Evolutionary conservation across 2,888 invertebrate species (phyloP).

Genomic region (Caenorhabditis macrosperma): DNA sequence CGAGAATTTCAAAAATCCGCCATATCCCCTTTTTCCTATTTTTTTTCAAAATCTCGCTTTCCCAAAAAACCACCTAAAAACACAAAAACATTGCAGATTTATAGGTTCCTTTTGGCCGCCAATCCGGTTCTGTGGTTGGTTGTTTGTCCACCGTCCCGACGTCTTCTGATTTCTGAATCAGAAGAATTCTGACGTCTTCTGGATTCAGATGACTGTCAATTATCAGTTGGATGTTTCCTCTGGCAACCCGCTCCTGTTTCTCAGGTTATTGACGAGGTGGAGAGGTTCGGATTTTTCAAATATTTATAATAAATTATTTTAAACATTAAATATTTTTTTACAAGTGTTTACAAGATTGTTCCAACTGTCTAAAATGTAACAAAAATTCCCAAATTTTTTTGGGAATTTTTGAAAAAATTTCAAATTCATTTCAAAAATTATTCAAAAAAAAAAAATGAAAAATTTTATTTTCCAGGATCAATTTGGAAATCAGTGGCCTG

Average conservation of each 20-base stretch:
- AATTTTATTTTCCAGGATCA: conserved; percentile 56
- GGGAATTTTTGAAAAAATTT: neutral
- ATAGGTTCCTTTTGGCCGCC: neutral
- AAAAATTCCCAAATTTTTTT: too few species aligned
- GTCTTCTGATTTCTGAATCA: neutral
- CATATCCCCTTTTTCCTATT: too few species aligned
- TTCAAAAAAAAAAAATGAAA: neutral
- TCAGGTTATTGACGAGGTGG: conserved; percentile 74
- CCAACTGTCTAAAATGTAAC: too few species aligned
- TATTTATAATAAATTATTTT: too few species aligned
- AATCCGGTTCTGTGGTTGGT: neutral
- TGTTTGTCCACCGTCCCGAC: neutral
- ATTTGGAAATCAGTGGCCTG: conserved; percentile 73
- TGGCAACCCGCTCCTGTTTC: conserved; percentile 64
- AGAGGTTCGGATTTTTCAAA: conserved; percentile 46
- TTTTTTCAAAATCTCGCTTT: neutral
- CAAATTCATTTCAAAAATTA: neutral
- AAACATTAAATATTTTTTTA: too few species aligned
- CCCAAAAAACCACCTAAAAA: neutral
- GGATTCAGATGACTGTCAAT: conserved; percentile 72
- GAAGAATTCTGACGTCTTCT: neutral
- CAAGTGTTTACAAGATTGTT: too few species aligned
- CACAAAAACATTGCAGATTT: neutral
- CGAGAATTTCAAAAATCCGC: too few species aligned
- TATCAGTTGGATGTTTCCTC: conserved; percentile 75